A percentile compares a stretch with the other conserved stretches of the same genome.
These are phyloP conservation scores for Lydus trimaculatus DNA, from an alignment of 2,888 invertebrate genomes.

Conservation along the genomic window DNA sequence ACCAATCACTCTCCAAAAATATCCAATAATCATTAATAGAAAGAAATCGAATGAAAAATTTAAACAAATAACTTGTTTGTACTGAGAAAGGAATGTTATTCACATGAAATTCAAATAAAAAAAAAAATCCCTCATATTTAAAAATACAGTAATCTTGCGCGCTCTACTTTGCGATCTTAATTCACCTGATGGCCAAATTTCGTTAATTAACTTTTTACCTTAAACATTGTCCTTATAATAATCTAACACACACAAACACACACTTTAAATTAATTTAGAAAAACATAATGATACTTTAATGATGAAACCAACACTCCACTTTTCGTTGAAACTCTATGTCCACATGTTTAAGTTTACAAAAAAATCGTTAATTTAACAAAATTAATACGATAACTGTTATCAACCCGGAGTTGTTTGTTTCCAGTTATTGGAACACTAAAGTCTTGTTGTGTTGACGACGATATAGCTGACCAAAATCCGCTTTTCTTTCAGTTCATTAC, in stretches of 20 bases:
- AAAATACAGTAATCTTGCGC: constrained; percentile 20
- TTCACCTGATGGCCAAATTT: background rate
- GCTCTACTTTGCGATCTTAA: constrained; percentile 12
- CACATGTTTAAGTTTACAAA: background rate
- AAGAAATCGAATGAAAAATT: background rate
- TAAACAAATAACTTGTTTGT: background rate
- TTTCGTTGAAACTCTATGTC: background rate
- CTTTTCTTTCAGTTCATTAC: constrained; percentile 3
- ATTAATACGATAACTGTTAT: background rate
- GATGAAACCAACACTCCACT: background rate
- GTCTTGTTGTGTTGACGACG: background rate
- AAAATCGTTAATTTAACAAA: background rate
- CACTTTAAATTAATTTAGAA: background rate
- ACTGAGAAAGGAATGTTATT: background rate
- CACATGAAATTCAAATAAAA: background rate
- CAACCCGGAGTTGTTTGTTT: background rate
- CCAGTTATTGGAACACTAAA: background rate
- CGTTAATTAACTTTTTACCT: background rate
- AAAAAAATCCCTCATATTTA: background rate
- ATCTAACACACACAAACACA: background rate
- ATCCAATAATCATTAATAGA: background rate
- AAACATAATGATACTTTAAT: background rate
- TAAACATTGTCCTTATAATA: background rate
- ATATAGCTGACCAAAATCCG: background rate
- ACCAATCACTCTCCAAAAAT: background rate